Conservation (phyloP, 2,113 vertebrate genomes). For the Nothoprocta perdicaria region DNA sequence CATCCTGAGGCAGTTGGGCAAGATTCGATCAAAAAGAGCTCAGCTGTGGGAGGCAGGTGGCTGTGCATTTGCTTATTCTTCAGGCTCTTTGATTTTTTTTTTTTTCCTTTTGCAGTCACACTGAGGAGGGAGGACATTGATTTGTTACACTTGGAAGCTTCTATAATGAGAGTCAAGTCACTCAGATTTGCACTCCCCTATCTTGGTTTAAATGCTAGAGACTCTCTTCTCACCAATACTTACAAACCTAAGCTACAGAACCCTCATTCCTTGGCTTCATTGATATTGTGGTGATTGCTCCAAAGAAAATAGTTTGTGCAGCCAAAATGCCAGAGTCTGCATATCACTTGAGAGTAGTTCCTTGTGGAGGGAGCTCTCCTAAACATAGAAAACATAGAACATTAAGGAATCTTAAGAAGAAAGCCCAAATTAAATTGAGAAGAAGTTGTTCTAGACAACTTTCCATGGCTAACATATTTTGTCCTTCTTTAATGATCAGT, state of each 20-base stretch:
- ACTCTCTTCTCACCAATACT: background rate
- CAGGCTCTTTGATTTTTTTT: background rate
- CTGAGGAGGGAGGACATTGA: background rate
- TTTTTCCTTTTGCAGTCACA: background rate
- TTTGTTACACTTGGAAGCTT: background rate
- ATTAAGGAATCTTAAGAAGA: background rate
- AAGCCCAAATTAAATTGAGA: background rate
- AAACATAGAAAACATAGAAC: no score
- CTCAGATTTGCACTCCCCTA: background rate
- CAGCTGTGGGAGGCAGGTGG: background rate
- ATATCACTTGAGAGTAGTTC: background rate
- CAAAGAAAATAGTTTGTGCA: background rate
- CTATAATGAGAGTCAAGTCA: background rate
- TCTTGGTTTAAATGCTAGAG: background rate
- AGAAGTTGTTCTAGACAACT: background rate
- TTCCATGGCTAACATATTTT: background rate
- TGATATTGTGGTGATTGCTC: background rate
- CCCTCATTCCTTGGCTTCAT: no score
- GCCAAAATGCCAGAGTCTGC: background rate
- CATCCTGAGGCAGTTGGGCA: background rate
- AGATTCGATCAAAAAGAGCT: background rate
- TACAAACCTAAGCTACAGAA: background rate
- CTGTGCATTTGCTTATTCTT: background rate
- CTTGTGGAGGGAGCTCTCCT: background rate
- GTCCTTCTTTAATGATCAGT: background rate